These are phyloP conservation scores for Drosophila setosimentum DNA, from an alignment of 2,888 invertebrate genomes.

Conservation along the genomic window DNA sequence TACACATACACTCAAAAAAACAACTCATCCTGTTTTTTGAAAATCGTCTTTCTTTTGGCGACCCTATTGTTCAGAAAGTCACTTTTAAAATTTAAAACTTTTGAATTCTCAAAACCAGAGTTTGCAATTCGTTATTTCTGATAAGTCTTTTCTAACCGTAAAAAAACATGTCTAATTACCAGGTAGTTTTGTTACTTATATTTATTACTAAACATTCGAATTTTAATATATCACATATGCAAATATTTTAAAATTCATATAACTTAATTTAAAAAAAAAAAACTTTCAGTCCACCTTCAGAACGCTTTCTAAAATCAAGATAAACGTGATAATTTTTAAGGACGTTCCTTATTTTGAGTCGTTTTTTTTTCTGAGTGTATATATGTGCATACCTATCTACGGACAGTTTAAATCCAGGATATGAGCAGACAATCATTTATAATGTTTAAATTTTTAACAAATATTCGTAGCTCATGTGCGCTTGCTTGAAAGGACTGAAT, in stretches of 20 bases:
- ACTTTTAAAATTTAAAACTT: not conserved
- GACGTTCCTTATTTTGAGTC: not conserved
- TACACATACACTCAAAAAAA: not conserved
- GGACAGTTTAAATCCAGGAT: conserved; percentile 57
- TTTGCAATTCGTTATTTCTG: not conserved
- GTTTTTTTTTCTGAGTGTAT: conserved; percentile 1
- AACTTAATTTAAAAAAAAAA: too few relatives aligned
- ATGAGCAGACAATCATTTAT: conserved; percentile 74
- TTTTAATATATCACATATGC: not conserved
- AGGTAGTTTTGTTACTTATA: not conserved
- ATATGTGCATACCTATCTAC: not conserved
- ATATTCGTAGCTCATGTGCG: conserved; percentile 49
- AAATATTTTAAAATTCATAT: not conserved
- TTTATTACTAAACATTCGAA: not conserved
- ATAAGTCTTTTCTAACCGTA: not conserved
- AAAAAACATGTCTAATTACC: not conserved
- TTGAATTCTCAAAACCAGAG: not conserved
- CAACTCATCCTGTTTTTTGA: not conserved
- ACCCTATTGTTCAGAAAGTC: too few relatives aligned
- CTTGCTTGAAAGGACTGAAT: conserved; percentile 22
- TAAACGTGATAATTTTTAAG: not conserved
- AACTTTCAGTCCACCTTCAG: too few relatives aligned
- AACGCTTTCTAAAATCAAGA: too few relatives aligned
- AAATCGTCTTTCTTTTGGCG: not conserved
- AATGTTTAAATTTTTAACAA: conserved; percentile 78